Evolutionary conservation across 2,888 invertebrate genomes (phyloP).

Genomic region (Sicus ferrugineus): DNA sequence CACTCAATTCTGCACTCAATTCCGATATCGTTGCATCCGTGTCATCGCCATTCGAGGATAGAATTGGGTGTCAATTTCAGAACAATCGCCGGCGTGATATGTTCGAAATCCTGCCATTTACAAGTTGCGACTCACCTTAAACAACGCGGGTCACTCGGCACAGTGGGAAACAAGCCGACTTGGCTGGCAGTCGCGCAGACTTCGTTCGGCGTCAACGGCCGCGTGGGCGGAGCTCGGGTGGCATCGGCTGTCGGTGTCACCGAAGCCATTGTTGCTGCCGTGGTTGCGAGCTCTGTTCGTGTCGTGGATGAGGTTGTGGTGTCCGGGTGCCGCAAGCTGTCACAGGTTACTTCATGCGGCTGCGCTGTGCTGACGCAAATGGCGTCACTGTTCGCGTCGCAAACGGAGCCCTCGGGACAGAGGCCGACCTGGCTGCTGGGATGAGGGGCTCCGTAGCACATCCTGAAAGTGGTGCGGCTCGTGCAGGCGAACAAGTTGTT

Average conservation of each 20-base stretch:
- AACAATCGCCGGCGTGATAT: too few relatives aligned
- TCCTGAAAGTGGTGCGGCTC: slow-evolving; percentile 53
- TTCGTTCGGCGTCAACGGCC: slow-evolving; percentile 44
- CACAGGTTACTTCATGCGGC: slow-evolving; percentile 49
- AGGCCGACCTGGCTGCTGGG: slow-evolving; percentile 51
- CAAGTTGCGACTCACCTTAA: slow-evolving; percentile 45
- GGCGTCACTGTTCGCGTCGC: slow-evolving; percentile 50
- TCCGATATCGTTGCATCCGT: too few relatives aligned
- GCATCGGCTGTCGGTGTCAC: slow-evolving; percentile 17
- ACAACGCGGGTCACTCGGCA: slow-evolving; percentile 53
- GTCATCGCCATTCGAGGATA: too few relatives aligned
- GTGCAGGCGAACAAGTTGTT: slow-evolving; percentile 56
- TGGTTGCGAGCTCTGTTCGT: not conserved
- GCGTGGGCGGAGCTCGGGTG: not conserved
- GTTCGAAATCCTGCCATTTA: too few relatives aligned
- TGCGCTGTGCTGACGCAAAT: slow-evolving; percentile 48
- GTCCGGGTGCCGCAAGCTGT: slow-evolving; percentile 45
- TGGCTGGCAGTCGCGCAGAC: slow-evolving; percentile 44
- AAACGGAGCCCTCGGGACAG: slow-evolving; percentile 52
- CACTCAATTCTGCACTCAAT: too few relatives aligned
- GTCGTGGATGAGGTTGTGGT: slow-evolving; percentile 8
- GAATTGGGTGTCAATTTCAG: too few relatives aligned
- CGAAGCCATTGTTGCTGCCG: not conserved
- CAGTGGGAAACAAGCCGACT: slow-evolving; percentile 51
- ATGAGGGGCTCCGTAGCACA: slow-evolving; percentile 56